Conservation (phyloP, 2,113 vertebrate genomes). For the Thymallus thymallus region DNA sequence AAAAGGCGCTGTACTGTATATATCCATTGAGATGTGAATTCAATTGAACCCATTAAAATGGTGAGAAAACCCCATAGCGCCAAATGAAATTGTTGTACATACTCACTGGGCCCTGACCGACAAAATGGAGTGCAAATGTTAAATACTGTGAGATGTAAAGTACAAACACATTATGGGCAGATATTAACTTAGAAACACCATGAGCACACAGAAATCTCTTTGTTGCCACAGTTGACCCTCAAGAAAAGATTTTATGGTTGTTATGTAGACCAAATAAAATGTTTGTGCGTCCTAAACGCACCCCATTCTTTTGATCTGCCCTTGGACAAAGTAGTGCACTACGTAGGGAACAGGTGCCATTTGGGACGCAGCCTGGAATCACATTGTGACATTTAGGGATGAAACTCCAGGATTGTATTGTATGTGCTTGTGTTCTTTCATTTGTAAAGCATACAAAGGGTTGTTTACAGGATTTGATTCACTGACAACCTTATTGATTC, state of each 20-base stretch:
- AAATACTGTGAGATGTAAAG: constrained; percentile 77
- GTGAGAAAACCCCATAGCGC: constrained; percentile 73
- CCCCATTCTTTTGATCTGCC: too few relatives aligned
- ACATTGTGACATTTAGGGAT: constrained; percentile 18
- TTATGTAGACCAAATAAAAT: constrained; percentile 17
- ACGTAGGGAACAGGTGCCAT: too few relatives aligned
- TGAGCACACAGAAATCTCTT: constrained; percentile 34
- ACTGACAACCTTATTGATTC: background rate
- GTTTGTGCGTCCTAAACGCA: background rate
- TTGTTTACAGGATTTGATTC: background rate
- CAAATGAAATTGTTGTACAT: constrained; percentile 77
- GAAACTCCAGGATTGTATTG: constrained; percentile 15
- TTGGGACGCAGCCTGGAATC: background rate
- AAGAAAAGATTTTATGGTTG: constrained; percentile 29
- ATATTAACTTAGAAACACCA: constrained; percentile 70
- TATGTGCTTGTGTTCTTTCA: background rate
- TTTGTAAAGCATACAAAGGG: background rate
- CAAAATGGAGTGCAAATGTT: constrained; percentile 82
- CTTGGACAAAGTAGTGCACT: too few relatives aligned
- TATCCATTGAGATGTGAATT: constrained; percentile 67
- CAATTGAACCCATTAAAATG: constrained; percentile 74
- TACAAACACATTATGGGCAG: constrained; percentile 74
- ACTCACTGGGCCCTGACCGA: constrained; percentile 78
- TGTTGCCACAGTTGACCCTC: constrained; percentile 22
- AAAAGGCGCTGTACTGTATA: constrained; percentile 63